Conservation (phyloP, 2,888 invertebrate species). For the Pollenia angustigena region DNA sequence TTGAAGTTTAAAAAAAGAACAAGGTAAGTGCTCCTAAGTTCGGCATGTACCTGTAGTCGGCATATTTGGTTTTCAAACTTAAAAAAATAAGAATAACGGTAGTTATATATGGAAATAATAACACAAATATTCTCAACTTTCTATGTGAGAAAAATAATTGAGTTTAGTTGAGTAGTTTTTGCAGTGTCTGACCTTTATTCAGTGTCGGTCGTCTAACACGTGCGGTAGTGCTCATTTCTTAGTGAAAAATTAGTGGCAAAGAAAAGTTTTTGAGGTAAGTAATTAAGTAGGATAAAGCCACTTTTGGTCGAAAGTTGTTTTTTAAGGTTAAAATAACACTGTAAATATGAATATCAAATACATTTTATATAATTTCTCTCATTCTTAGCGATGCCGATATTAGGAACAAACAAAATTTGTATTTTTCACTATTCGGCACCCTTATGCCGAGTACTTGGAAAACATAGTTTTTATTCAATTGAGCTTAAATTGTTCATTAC, state of each 20-base stretch:
- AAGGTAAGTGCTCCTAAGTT: no score
- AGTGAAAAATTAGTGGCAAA: slow-evolving; percentile 15
- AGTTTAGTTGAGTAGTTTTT: not conserved
- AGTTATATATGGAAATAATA: not conserved
- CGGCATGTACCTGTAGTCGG: no score
- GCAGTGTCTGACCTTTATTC: not conserved
- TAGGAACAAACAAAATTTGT: no score
- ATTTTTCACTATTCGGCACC: no score
- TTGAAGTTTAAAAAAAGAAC: no score
- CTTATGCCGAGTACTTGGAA: no score
- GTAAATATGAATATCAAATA: not conserved
- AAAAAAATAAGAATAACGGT: no score
- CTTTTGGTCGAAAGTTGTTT: not conserved
- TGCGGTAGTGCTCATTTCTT: slow-evolving; percentile 19
- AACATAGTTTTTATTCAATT: no score
- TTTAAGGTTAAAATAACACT: not conserved
- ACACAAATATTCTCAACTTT: not conserved
- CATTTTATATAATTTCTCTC: no score
- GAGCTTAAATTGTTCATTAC: no score
- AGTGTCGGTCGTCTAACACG: not conserved
- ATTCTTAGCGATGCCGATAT: no score
- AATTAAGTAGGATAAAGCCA: not conserved
- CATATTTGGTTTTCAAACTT: no score
- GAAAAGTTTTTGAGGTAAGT: slow-evolving; percentile 10
- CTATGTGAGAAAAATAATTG: not conserved